Base-by-base conservation (phyloP, 1,140 invertebrate species). In the Musca vetustissima region DNA sequence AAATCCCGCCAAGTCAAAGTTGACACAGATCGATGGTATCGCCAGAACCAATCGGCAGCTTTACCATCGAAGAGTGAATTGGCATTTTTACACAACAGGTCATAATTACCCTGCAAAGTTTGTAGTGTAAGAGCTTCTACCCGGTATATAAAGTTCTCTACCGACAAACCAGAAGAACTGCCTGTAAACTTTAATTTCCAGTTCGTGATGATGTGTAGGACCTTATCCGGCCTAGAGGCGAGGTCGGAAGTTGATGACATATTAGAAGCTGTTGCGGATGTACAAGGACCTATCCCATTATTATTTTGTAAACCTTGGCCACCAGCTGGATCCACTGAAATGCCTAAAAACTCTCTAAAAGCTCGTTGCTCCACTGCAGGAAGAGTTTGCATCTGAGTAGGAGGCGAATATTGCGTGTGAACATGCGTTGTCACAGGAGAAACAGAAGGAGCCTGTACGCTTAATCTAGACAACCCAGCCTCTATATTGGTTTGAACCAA, bases 181-280 rank as follows among this genome's bases (percentile, higher is more conserved):
- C 53, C 66, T 22, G 52, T 17, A 28, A 68, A 68, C 43, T 22
- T 57, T 14, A 68, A 2, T 28, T 68, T 52, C 66, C 66, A 68
- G 17, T 68, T 68, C 15, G 55, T 11, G 24, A 68, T 66, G 22
- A 66, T 19, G n/a, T 64, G 52, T 22, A 21, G 19, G 7, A 55
- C 22, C 21, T 55, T 55, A 3, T 55, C 52, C 1, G 52, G 19
- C 8, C 52, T 21, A 21, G 24, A 14, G 14, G 49, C 17, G 9
- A 55, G 19, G 6, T 22, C 52, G 21, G 9, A 55, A 14, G 24
- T 22, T 21, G 28, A 28, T 4, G 28, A 28, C 28, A 28, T 4
- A 28, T 28, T 28, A 8, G 28, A 28, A 28, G 28, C 28, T 28
- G 28, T 28, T 28, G 28, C 28, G 3, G 28, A 28, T 4, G 28